These are phyloP conservation scores for Sycobia sp. DNA, from an alignment of 1,140 invertebrate genomes.

Conservation along the genomic window DNA sequence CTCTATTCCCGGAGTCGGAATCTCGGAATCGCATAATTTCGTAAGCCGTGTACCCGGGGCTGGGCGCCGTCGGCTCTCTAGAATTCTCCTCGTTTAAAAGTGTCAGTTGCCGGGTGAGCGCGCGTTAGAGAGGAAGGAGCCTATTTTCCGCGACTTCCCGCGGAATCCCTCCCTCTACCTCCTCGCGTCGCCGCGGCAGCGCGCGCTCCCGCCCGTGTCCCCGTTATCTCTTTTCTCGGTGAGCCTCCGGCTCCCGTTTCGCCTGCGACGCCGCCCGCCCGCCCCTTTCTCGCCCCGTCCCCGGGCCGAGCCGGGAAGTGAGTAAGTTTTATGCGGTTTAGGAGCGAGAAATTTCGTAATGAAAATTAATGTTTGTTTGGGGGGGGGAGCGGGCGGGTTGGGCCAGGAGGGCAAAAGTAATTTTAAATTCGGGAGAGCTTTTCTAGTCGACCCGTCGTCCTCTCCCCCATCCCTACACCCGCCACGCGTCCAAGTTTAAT, in stretches of 20 bases:
- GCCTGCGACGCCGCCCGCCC: not conserved
- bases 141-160: too few species aligned
- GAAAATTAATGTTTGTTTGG: slow-evolving; percentile 16
- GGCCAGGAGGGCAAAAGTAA: slow-evolving; percentile 13
- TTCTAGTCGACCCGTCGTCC: not conserved
- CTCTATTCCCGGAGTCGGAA: too few species aligned
- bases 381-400: too few species aligned
- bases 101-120: slow-evolving; percentile 12
- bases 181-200: not conserved
- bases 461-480: too few species aligned
- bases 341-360: slow-evolving; percentile 12
- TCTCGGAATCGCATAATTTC: slow-evolving; percentile 34
- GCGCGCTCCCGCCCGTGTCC: not conserved
- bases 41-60: slow-evolving; percentile 2
- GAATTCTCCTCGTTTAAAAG: slow-evolving; percentile 31
- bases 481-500: slow-evolving; percentile 20
- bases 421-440: slow-evolving; percentile 27
- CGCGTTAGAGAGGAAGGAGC: too few species aligned
- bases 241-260: not conserved
- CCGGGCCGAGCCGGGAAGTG: not conserved
- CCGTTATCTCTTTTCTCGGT: not conserved
- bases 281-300: not conserved
- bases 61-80: too few species aligned
- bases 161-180: too few species aligned
- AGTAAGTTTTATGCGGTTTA: not conserved